phyloP scores from a whole-genome alignment of 2,888 invertebrate species.

The Phengaris alcon region DNA sequence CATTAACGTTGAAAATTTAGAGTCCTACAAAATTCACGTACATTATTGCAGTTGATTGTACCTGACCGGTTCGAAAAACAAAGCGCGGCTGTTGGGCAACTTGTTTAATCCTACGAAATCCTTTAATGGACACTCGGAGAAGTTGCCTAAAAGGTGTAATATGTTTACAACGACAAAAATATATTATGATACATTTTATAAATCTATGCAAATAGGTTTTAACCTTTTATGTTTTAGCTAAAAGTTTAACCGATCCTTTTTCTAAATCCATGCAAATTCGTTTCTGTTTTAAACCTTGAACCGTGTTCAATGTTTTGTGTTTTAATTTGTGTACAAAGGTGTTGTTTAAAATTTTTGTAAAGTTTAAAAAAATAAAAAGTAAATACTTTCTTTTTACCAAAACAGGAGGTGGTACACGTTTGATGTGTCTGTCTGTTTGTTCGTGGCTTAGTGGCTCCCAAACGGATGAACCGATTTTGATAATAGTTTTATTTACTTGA shows the following conservation, averaged over 20 bases:
- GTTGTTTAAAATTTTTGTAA: background rate
- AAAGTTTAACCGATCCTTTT: constrained; percentile 8
- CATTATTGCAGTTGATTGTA: constrained; percentile 38
- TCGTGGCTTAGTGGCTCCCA: too few species aligned
- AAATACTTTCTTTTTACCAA: too few species aligned
- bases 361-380: too few species aligned
- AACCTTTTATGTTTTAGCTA: constrained; percentile 5
- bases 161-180: constrained; percentile 24
- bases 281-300: constrained; percentile 4
- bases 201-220: constrained; percentile 24
- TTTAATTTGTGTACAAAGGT: background rate
- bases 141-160: constrained; percentile 55
- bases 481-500: too few species aligned
- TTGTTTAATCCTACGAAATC: constrained; percentile 61
- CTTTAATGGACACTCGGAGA: constrained; percentile 65
- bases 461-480: too few species aligned
- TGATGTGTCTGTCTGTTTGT: too few species aligned
- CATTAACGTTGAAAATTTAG: background rate
- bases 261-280: constrained; percentile 1
- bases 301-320: background rate
- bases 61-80: constrained; percentile 26
- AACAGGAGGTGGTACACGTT: too few species aligned
- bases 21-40: background rate
- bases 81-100: constrained; percentile 39
- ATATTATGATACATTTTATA: constrained; percentile 12